A percentile compares a stretch with the other conserved stretches of the same genome.
Conservation (phyloP, 53 echinoderm and acorn worm species). For the Stichopus horrens region DNA sequence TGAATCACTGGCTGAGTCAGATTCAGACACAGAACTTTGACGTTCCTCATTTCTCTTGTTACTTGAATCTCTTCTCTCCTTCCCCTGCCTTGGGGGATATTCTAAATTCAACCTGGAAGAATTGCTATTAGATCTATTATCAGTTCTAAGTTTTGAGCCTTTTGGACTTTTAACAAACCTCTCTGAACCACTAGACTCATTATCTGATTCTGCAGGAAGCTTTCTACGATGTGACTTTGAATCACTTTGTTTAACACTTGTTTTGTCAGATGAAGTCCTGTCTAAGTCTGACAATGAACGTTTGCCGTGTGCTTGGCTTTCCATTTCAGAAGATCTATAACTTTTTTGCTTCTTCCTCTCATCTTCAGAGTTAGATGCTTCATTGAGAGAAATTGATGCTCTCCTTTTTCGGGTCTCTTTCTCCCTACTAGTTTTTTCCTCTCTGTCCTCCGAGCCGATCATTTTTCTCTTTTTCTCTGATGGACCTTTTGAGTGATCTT, state of each 20-base stretch:
- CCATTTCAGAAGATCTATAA: not conserved
- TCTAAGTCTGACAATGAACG: not conserved
- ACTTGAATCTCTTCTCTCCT: not conserved
- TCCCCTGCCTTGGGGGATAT: not conserved
- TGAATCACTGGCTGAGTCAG: not conserved
- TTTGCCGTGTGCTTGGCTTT: not conserved
- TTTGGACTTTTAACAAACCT: not conserved
- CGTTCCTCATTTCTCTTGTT: not conserved
- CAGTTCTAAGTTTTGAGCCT: not conserved
- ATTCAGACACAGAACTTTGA: not conserved
- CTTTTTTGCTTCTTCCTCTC: not conserved
- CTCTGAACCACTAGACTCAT: not conserved
- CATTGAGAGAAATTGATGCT: not conserved
- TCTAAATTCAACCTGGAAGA: not conserved
- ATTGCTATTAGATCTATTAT: not conserved
- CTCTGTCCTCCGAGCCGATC: not conserved
- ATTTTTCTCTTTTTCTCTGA: slow-evolving; percentile 1
- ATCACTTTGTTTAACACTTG: not conserved
- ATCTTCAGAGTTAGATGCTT: not conserved
- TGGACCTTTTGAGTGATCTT: not conserved
- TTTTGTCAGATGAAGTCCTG: not conserved
- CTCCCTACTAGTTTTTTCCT: not conserved
- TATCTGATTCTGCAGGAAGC: not conserved
- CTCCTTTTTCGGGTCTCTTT: not conserved
- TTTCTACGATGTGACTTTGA: not conserved